phyloP scores from a whole-genome alignment of 2,113 vertebrate species.

The Thinocorus orbignyianus region DNA sequence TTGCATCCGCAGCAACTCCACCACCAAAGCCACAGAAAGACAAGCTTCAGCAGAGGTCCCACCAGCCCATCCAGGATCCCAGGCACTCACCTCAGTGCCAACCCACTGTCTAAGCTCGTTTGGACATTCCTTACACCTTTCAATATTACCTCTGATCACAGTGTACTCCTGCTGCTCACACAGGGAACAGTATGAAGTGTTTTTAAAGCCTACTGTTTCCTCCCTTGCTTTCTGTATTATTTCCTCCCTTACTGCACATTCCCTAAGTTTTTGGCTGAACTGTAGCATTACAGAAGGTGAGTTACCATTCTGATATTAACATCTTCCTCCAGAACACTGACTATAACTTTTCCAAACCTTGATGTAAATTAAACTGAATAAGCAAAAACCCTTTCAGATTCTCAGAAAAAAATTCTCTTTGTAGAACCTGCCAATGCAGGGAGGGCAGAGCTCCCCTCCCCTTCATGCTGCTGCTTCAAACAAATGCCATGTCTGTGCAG shows the following conservation, averaged over 20 bases:
- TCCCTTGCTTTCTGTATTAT: not conserved
- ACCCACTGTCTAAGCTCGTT: not conserved
- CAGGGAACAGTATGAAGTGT: not conserved
- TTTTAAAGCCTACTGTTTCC: not conserved
- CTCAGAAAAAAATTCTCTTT: not conserved
- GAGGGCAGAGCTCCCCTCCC: not conserved
- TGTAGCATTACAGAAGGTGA: not conserved
- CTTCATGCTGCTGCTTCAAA: not conserved
- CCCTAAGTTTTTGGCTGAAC: not conserved
- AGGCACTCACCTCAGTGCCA: not conserved
- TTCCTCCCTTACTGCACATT: not conserved
- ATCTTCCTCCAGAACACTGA: not conserved
- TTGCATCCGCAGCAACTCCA: not conserved
- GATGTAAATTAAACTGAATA: not conserved
- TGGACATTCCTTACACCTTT: not conserved
- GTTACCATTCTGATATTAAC: not conserved
- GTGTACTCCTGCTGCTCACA: not conserved
- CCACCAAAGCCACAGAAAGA: not conserved
- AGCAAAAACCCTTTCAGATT: not conserved
- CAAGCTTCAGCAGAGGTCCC: not conserved
- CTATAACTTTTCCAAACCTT: not conserved
- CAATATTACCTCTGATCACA: rapidly evolving
- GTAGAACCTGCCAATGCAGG: not conserved
- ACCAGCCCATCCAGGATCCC: not conserved
- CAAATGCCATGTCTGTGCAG: not conserved